phyloP scores from a whole-genome alignment of 2,113 vertebrate species.

The Chiloscyllium plagiosum region DNA sequence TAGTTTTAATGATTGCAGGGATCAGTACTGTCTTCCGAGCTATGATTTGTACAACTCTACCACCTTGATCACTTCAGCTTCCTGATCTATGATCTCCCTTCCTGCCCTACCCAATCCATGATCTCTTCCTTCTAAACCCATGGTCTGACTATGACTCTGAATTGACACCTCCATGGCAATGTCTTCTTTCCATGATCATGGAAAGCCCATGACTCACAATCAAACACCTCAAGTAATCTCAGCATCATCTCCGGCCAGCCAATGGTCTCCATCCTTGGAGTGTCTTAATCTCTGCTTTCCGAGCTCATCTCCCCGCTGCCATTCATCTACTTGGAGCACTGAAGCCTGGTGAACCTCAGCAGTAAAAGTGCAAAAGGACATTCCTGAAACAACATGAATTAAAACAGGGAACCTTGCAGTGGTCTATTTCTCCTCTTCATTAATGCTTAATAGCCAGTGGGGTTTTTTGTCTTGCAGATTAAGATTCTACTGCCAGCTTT shows the following conservation, averaged over 20 bases:
- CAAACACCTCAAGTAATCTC: background rate
- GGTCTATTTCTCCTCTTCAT: background rate
- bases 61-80: background rate
- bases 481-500: background rate
- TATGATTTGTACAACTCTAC: background rate
- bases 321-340: background rate
- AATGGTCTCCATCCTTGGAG: background rate
- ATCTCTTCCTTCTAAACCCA: background rate
- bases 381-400: background rate
- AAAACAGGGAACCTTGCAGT: background rate
- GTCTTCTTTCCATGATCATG: background rate
- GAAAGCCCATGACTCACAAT: background rate
- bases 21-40: no score
- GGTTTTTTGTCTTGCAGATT: background rate
- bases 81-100: no score
- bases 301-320: no score
- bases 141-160: background rate
- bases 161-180: background rate
- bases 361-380: background rate
- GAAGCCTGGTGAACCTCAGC: background rate
- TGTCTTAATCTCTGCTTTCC: background rate
- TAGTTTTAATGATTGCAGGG: background rate
- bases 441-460: background rate
- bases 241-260: background rate
- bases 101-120: background rate